Evolutionary conservation across 2,797 vertebrate species (phyloP), one percentile per base, ranked within the genome.

Genomic region (Hafferia zeledoni): DNA sequence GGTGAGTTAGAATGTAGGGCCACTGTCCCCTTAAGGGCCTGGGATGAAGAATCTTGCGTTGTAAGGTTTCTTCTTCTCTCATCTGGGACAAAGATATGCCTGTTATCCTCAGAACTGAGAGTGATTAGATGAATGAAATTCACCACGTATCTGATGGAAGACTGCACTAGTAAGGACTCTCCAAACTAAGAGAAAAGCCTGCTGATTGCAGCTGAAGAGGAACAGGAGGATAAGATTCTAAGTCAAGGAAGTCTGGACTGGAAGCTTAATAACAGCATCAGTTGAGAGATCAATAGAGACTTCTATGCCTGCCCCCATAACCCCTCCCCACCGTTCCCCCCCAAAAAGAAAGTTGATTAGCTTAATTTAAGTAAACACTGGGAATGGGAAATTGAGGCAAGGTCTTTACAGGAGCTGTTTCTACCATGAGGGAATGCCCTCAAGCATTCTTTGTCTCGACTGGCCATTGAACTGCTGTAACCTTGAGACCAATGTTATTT

Each of bases 401-500:
- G 24, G 7, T 74, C 6, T 90, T 84, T 83, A 71, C 33, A 87
- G 31, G 37, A 85, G 24, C n/a, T 49, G 6, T 44, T 65, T 63
- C 47, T 63, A 35, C 63, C 41, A 57, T 3, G n/a, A 84, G 70
- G 56, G 59, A 90, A 63, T 74, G 64, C 84, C 78, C 87, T 53
- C 71, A 60, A 70, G 89, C 91, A 60, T 43, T 80, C 24, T 74
- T 69, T 82, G 84, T 87, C 94, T 92, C 77, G 81, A 56, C 59
- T 80, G 47, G 33, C 28, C 27, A 84, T 80, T 82, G 81, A 89
- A 67, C 67, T 89, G 37, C 71, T 85, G 18, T 90, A 89, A 95
- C 95, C 81, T 96, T 93, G 53, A 87, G 65, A 52, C n/a, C 71
- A 95, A 95, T 71, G 91, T 93, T 94, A 91, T 87, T 93, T 90